Percentiles rank a stretch among this genome's conserved stretches.
Conservation (phyloP, 2,797 vertebrate species). For the Serranus cabrilla region DNA sequence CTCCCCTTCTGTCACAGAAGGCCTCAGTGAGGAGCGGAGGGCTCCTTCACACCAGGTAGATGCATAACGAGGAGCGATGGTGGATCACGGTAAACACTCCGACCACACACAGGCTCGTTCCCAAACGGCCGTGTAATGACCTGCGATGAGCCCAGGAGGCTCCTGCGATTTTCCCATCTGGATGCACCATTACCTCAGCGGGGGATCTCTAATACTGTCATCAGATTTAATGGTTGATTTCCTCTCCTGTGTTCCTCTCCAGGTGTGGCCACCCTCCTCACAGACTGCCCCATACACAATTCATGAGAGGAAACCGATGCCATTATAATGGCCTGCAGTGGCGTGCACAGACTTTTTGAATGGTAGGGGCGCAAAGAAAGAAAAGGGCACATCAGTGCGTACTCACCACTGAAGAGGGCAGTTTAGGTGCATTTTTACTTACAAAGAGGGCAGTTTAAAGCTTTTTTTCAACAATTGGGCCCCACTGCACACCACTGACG, state of each 20-base stretch:
- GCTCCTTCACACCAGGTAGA: not conserved
- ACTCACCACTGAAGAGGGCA: too few species aligned
- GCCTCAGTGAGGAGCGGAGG: not conserved
- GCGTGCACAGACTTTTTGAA: too few species aligned
- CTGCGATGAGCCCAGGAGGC: constrained; percentile 29
- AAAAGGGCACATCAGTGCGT: too few species aligned
- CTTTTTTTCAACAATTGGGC: too few species aligned
- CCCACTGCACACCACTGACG: too few species aligned
- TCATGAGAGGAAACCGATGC: constrained; percentile 71
- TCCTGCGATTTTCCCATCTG: constrained; percentile 61
- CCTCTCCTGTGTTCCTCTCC: constrained; percentile 58
- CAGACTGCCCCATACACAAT: constrained; percentile 65
- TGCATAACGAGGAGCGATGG: not conserved
- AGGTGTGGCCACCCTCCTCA: constrained; percentile 72
- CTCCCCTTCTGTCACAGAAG: constrained; percentile 1
- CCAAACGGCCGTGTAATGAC: constrained; percentile 24
- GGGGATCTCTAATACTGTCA: constrained; percentile 54
- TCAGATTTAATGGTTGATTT: constrained; percentile 64
- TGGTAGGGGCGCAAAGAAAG: too few species aligned
- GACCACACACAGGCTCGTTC: constrained; percentile 14
- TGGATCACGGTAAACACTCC: constrained; percentile 22
- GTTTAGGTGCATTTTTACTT: too few species aligned
- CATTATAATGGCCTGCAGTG: not conserved
- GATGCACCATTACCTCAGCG: constrained; percentile 33
- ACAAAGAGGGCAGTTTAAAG: too few species aligned